These are phyloP conservation scores for Anas capensis DNA, from an alignment of 2,797 vertebrate genomes.

Conservation along the genomic window DNA sequence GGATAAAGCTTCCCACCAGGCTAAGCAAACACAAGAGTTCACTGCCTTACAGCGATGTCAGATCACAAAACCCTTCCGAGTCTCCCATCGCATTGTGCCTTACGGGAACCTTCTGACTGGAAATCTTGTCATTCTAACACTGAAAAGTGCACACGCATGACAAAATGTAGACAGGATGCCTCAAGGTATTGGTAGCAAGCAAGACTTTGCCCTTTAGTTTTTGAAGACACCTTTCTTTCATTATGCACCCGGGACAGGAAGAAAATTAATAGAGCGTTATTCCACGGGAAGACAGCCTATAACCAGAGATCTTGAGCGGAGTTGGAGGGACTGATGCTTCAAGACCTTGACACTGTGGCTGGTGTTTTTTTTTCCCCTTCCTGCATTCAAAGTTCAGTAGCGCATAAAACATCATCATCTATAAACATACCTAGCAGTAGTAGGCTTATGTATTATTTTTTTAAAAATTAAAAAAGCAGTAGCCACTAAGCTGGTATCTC, in stretches of 20 bases:
- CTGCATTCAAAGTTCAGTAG: conserved; percentile 82
- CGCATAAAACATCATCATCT: conserved; percentile 81
- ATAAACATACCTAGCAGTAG: conserved; percentile 81
- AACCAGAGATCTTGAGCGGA: conserved; percentile 79
- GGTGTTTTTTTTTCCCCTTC: conserved; percentile 77
- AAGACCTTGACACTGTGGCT: conserved; percentile 84
- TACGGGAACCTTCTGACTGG: conserved; percentile 86
- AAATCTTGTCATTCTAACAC: conserved; percentile 91
- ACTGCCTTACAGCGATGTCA: conserved; percentile 88
- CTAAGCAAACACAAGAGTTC: conserved; percentile 81
- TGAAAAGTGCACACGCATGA: conserved; percentile 94
- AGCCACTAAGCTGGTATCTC: conserved; percentile 79
- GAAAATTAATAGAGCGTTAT: conserved; percentile 95
- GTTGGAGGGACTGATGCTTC: conserved; percentile 86
- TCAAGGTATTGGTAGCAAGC: conserved; percentile 85
- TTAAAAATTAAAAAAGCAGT: conserved; percentile 73
- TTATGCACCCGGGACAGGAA: conserved; percentile 83
- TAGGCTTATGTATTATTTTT: conserved; percentile 64
- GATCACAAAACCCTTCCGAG: conserved; percentile 81
- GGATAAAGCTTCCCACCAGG: conserved; percentile 84
- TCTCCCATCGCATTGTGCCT: conserved; percentile 80
- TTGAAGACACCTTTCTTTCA: conserved; percentile 92
- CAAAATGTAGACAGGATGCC: conserved; percentile 91
- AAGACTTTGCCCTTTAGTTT: conserved; percentile 89
- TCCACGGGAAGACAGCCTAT: conserved; percentile 83